phyloP scores from a whole-genome alignment of 2,888 invertebrate species.

The Cenopis cana region DNA sequence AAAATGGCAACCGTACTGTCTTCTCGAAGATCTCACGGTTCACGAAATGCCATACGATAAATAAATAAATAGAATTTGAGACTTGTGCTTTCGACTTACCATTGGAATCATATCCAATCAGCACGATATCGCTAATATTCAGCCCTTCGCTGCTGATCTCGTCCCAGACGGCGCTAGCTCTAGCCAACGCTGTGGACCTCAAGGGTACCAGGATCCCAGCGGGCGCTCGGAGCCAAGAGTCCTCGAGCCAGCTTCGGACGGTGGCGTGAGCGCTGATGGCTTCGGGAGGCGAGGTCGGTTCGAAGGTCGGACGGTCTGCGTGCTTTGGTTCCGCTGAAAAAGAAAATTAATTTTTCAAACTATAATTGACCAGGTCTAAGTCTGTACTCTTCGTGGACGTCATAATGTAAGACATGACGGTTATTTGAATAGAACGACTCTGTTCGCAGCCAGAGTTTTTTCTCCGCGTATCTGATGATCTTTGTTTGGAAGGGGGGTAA shows the following conservation, averaged over 20 bases:
- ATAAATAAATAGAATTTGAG: too few relatives aligned
- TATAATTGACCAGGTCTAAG: too few relatives aligned
- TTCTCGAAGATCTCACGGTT: too few relatives aligned
- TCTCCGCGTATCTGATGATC: too few relatives aligned
- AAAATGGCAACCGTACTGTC: too few relatives aligned
- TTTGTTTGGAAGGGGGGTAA: too few relatives aligned
- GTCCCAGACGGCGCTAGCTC: slow-evolving; percentile 76
- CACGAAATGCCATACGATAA: too few relatives aligned
- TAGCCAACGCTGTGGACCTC: slow-evolving; percentile 58
- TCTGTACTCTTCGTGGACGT: too few relatives aligned
- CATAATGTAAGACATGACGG: too few relatives aligned
- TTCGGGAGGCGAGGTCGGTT: slow-evolving; percentile 53
- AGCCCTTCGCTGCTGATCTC: slow-evolving; percentile 68
- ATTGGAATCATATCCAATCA: slow-evolving; percentile 78
- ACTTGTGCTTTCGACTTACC: slow-evolving; percentile 54
- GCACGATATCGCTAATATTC: slow-evolving; percentile 72
- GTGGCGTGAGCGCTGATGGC: slow-evolving; percentile 63
- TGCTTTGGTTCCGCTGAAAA: slow-evolving; percentile 59
- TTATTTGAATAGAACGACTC: too few relatives aligned
- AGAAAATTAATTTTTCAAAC: not conserved
- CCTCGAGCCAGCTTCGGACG: slow-evolving; percentile 74
- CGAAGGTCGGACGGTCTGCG: slow-evolving; percentile 57
- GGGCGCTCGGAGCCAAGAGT: slow-evolving; percentile 67
- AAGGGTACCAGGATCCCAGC: not conserved
- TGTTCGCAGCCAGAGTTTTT: too few relatives aligned